These are phyloP conservation scores for Syngnathus typhle DNA, from an alignment of 2,113 vertebrate genomes.

Conservation along the genomic window DNA sequence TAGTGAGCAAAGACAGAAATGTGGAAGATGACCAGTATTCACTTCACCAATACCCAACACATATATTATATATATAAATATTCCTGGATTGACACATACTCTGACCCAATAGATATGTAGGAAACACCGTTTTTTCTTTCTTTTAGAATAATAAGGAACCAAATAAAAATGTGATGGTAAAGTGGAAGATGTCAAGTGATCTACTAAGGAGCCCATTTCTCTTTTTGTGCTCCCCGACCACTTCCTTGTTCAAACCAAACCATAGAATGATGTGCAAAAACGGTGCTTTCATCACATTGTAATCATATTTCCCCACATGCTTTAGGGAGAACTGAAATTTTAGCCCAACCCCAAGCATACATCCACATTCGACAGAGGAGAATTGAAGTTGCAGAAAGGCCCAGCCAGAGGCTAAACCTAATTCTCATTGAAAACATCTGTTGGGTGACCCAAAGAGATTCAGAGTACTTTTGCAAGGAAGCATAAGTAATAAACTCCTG, in stretches of 20 bases:
- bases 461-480: not conserved
- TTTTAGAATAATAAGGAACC: not conserved
- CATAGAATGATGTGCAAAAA: not conserved
- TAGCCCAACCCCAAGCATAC: not conserved
- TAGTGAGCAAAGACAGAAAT: not conserved
- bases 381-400: not conserved
- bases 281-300: not conserved
- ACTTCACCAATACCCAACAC: too few relatives aligned
- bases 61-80: not conserved
- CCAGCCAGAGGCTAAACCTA: not conserved
- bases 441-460: not conserved
- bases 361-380: not conserved
- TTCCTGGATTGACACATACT: not conserved
- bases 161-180: not conserved
- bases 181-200: not conserved
- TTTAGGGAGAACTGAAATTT: not conserved
- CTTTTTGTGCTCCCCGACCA: not conserved
- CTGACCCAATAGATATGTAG: too few relatives aligned
- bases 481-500: not conserved
- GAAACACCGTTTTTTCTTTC: too few relatives aligned
- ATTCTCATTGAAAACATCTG: slow-evolving; percentile 4
- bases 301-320: not conserved
- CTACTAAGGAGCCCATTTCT: not conserved
- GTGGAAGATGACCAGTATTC: not conserved
- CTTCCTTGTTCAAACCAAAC: not conserved